phyloP scores from a whole-genome alignment of 2,888 invertebrate species.

The Tetragonula carbonaria region DNA sequence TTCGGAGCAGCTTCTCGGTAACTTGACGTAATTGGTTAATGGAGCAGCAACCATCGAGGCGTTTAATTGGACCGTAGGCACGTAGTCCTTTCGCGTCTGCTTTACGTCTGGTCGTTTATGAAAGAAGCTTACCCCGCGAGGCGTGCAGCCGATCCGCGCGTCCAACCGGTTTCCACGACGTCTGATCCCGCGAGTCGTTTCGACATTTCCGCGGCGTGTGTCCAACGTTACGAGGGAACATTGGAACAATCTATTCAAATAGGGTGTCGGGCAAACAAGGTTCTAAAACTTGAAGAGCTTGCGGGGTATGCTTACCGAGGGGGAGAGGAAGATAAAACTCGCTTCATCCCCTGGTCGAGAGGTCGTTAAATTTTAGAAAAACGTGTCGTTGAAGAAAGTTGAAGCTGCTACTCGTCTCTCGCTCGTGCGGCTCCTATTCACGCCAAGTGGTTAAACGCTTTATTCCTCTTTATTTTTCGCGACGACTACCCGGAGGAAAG shows the following conservation, averaged over 20 bases:
- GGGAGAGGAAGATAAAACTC: background rate
- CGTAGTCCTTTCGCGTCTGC: constrained; percentile 36
- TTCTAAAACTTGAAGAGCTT: background rate
- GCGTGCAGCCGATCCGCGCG: background rate
- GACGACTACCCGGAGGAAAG: too few species aligned
- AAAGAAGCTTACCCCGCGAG: constrained; percentile 38
- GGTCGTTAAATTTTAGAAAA: background rate
- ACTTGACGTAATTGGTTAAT: constrained; percentile 53
- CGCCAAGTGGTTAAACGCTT: too few species aligned
- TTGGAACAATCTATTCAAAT: background rate
- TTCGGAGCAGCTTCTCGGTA: constrained; percentile 32
- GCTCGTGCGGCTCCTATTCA: too few species aligned
- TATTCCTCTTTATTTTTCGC: too few species aligned
- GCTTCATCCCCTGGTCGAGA: background rate
- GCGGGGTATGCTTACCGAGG: background rate
- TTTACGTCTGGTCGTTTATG: constrained; percentile 45
- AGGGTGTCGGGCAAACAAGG: background rate
- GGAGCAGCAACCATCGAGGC: constrained; percentile 40
- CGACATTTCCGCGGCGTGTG: constrained; percentile 8
- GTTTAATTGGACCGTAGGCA: constrained; percentile 43
- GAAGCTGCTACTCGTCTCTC: too few species aligned
- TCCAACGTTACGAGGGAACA: background rate
- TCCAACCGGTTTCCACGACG: constrained; percentile 42
- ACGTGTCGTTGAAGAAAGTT: background rate
- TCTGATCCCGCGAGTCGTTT: constrained; percentile 34